Base-by-base conservation (phyloP, 2,113 vertebrate genomes). In the Syngnathus typhle region DNA sequence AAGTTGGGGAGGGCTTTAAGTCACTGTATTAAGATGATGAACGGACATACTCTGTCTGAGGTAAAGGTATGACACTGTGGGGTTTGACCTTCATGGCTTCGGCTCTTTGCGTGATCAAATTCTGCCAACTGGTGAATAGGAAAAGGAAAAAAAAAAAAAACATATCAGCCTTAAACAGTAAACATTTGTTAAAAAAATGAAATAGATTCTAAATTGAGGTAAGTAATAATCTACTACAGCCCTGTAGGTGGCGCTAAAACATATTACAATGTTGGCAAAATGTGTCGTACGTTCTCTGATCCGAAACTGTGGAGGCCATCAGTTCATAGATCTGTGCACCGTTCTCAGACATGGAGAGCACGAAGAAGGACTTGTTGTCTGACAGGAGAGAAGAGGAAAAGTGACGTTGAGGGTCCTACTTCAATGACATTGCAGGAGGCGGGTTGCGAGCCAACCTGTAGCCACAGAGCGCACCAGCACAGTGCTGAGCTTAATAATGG, bases 251-350 rank as follows among this genome's bases (percentile, higher is more conserved):
- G 58, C 58, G 37, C 36, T 19, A 39, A 39, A 5, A 19, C 36
- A 19, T 38, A 60, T 58, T 36, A 18, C 32, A 37, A 59, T 32
- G 55, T 36, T 27, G 27, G 19, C 9, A n/a, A 38, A 18, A 7
- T 8, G 6, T 19, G 13, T 91, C 96, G 90, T 90, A 98, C 97
- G 93, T 94, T 75, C 88, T 96, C 86, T 98, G 96, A 73, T 99
- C 97, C 2, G 95, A 95, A 68, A 98, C 94, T 0, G 95, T 98
- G 85, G 95, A 95, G 2, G 96, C 97, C 91, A 98, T 95, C 75
- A 99, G 90, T 83, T 99, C 97, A n/a, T 99, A 99, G 85, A 99
- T 99, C 71, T 98, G 96, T n/a, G 96, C 93, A 7, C 94, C 94
- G 11, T 97, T 96, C 58, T 98, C 94, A 1, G 96, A 98, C 95